Percentiles rank a stretch among this genome's conserved stretches.
phyloP scores from a whole-genome alignment of 2,888 invertebrate species.

The Acleris literana region DNA sequence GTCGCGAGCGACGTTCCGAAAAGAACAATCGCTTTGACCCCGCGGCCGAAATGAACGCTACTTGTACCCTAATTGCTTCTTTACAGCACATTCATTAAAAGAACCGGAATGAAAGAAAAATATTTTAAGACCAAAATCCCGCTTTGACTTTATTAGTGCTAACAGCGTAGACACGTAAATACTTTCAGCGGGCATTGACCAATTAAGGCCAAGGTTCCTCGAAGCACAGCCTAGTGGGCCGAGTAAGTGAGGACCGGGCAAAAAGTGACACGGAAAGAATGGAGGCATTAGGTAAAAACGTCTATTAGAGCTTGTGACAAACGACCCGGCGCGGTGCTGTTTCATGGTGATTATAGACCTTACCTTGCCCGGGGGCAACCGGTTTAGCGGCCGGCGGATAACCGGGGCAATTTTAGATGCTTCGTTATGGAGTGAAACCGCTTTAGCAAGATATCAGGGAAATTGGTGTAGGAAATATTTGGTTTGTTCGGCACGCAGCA shows the following conservation, averaged over 20 bases:
- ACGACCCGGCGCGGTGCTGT: conserved; percentile 54
- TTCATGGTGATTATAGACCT: conserved; percentile 57
- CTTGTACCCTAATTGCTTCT: conserved; percentile 25
- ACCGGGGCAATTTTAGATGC: conserved; percentile 6
- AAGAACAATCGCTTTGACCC: conserved; percentile 1
- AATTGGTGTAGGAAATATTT: background rate
- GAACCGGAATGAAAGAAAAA: background rate
- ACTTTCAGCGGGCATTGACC: conserved; percentile 39
- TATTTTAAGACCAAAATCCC: conserved; percentile 8
- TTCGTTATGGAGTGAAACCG: conserved; percentile 9
- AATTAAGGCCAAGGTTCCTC: conserved; percentile 46
- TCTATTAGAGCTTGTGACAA: conserved; percentile 63
- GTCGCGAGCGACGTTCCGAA: background rate
- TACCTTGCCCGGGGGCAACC: conserved; percentile 22
- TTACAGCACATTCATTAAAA: conserved; percentile 16
- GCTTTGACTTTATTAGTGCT: conserved; percentile 21
- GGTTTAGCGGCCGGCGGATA: conserved; percentile 19
- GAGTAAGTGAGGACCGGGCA: conserved; percentile 50
- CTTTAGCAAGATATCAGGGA: background rate
- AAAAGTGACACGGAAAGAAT: conserved; percentile 60
- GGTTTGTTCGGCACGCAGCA: background rate
- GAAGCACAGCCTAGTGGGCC: conserved; percentile 45
- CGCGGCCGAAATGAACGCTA: conserved; percentile 13
- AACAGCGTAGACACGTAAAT: conserved; percentile 31
- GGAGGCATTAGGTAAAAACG: conserved; percentile 60